Base-by-base conservation (phyloP, 2,797 vertebrate genomes). In the Dermochelys coriacea region DNA sequence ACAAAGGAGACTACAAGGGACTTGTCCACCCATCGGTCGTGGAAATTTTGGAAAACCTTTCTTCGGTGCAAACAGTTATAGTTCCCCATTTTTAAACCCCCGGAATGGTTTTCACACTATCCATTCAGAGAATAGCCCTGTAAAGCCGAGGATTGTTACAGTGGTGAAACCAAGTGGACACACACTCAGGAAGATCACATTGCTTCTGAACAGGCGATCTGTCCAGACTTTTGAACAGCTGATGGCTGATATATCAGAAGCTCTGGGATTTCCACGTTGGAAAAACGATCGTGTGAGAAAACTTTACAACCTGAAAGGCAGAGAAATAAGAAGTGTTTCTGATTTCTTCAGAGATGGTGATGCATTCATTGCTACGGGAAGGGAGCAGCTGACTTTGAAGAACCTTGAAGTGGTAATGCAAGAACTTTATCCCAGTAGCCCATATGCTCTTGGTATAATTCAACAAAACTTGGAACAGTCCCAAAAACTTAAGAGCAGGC, bases 161-260 rank as follows among this genome's bases (percentile, higher is more conserved):
- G 98, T 99, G 86, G 98, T 99, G 82, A 99, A 98, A 49, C 98
- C 98, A 0, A 98, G 98, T 0, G 98, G 97, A 8, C 98, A 98
- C 83, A 97, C 98, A 0, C 97, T 99, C 18, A 98, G 99, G 78
- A 99, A 99, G 98, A 99, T 99, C 96, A 99, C 98, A 1, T 98
- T 99, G 92, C 98, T 99, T 80, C 98, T 99, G 91, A 99, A 99
- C 94, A 98, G 99, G 34, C 98, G 99, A 41, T 99, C 99, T 0
- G 99, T 99, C 77, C 99, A 99, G 98, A 99, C 99, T 6, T 99
- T 99, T 52, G 99, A 99, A 88, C 99, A 99, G 93, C 98, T 99
- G 84, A 87, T 99, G 82, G 96, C 98, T 4, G 99, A 99, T 94
- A 98, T 99, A 94, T 99, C 99, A 0, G 99, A 99, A 97, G 99